A percentile compares a stretch with the other conserved stretches of the same genome.
phyloP scores from a whole-genome alignment of 2,113 vertebrate genomes.

The Dendropsophus ebraccatus region DNA sequence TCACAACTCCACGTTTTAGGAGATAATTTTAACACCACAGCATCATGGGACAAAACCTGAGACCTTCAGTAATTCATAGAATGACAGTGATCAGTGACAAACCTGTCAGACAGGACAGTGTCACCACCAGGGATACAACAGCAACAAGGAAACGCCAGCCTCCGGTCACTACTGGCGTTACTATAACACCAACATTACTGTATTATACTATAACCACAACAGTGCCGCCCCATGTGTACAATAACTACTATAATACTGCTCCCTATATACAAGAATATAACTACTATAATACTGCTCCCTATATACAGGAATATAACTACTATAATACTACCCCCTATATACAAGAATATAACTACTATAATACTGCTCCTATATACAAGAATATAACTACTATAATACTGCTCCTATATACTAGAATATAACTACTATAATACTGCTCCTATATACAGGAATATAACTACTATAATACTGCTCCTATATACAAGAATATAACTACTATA shows the following conservation, averaged over 20 bases:
- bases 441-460: too few relatives aligned
- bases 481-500: background rate
- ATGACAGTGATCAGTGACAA: background rate
- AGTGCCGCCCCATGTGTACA: too few relatives aligned
- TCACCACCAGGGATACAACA: background rate
- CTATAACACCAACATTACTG: too few relatives aligned
- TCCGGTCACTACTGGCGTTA: background rate
- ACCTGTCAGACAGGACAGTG: background rate
- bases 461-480: too few relatives aligned
- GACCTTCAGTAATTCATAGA: background rate
- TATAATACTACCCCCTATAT: background rate
- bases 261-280: background rate
- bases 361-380: background rate
- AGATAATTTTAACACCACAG: background rate
- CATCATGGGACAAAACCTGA: background rate
- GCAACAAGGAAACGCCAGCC: too few relatives aligned
- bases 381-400: constrained; percentile 14
- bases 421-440: constrained; percentile 11
- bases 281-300: too few relatives aligned
- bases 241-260: background rate
- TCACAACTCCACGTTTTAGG: too few relatives aligned
- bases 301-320: background rate
- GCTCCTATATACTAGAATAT: background rate
- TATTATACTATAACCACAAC: too few relatives aligned
- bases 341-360: constrained; percentile 1